Evolutionary conservation across 1,140 invertebrate species (phyloP), one percentile per base, ranked within the genome.

Genomic region (Pseudomyrmex cubaensis): DNA sequence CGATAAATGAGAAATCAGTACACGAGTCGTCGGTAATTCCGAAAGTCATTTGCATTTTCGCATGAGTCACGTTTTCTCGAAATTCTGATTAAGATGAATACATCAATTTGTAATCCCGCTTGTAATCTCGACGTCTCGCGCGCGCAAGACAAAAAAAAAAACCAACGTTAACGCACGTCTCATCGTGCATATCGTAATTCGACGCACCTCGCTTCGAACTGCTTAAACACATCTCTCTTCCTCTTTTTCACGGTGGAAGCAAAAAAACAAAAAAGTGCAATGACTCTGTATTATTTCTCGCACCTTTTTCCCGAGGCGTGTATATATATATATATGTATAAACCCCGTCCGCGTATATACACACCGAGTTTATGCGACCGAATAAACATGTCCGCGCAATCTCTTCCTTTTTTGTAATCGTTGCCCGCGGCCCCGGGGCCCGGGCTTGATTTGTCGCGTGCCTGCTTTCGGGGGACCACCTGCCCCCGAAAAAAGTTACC

Each of bases 401-500:
- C 72, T 75, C 70, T 62, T 78, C 22, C 48, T 61, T 78, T 75
- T 83, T 89, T 87, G 77, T 80, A 89, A 86, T 87, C 84, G 70
- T 35, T 67, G 84, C 72, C 75, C 87, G 80, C 59, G 73, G 9
- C 10, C 57, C 59, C 69, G 20, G 52, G 89, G 88, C 78, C 82
- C 35, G 35, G 85, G 85, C 89, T 92, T 90, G 92, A 93, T 93
- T 93, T 93, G 92, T 93, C 93, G 91, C 92, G 93, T 93, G 93
- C 91, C 91, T 76, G 88, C 61, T 61, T 25, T 25, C 75, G 46
- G 56, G 35, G 54, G 78, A 82, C 85, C 91, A 92, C 92, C 92
- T 93, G 92, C 90, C 89, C 86, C 73, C 84, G 85, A 87, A 91
- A 92, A 92, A 92, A 92, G 85, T 91, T 89, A 89, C 87, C 87